Base-by-base conservation (phyloP, 2,113 vertebrate species). In the Muscicapa adusta region DNA sequence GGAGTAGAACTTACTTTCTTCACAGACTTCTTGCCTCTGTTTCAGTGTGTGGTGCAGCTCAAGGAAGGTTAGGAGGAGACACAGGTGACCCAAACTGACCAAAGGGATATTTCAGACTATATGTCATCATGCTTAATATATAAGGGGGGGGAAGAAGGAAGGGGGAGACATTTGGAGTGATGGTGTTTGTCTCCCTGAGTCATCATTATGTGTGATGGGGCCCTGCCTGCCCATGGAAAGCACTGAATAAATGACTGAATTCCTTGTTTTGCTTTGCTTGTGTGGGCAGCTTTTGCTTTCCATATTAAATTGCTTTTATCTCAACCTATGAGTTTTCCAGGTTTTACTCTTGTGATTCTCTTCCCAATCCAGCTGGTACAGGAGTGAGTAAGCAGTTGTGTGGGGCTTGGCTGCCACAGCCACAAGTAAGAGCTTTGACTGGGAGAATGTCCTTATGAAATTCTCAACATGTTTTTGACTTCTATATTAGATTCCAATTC, bases 321-420 rank as follows among this genome's bases (percentile, higher is more conserved):
- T 66, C 57, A 57, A 28, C n/a, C 33, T 23, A 3, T 1, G 12
- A 58, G 50, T 43, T 43, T 28, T 58, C 33, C 28, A 73, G 23
- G 13, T 58, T 80, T 80, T 29, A 72, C 23, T 31, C 12, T 38
- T 58, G 26, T 51, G 15, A 60, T n/a, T 45, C 26, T 29, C 15
- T 51, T 47, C 12, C 18, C 8, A 12, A 2, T 19, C 26, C 22
- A 2, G 1, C 28, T 33, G 23, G 12, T 14, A 33, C 0, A 0
- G 14, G 33, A 57, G 3, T 19, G 14, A 57, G 12, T 8, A 12
- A 66, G 43, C 10, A 16, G 38, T 26, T 57, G 50, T 18, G 8
- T 23, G 51, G 43, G 43, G 13, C 36, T 80, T 72, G 36, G 18
- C 23, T 43, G 22, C 15, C 45, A 66, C 4, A 31, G 28, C 23